Evolutionary conservation across 2,113 vertebrate species (phyloP).

Genomic region (Phylloscopus trochiloides): DNA sequence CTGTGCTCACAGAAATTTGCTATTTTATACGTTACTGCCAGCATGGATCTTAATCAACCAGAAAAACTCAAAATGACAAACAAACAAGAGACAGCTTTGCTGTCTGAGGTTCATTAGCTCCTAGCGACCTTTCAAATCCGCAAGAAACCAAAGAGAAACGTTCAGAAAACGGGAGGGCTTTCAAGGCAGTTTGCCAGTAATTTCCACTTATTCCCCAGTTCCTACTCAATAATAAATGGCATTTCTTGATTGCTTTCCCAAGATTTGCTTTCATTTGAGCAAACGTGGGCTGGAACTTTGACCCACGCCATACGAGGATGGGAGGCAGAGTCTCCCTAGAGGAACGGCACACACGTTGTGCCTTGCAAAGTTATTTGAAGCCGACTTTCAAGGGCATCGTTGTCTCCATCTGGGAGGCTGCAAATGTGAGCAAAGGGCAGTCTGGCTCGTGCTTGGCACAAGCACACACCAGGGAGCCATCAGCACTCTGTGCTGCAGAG

Average conservation of each 20-base stretch:
- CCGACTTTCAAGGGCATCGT: not conserved
- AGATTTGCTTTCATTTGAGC: not conserved
- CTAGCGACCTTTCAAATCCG: conserved; percentile 63
- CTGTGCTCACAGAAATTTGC: conserved; percentile 28
- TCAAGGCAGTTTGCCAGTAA: conserved; percentile 25
- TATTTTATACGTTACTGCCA: conserved; percentile 68
- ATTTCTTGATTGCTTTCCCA: conserved; percentile 23
- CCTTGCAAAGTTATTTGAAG: not conserved
- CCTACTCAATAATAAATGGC: not conserved
- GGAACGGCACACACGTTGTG: not conserved
- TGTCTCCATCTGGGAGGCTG: not conserved
- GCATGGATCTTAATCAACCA: conserved; percentile 76
- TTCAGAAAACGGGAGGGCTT: not conserved
- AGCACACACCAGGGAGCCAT: conserved; percentile 5
- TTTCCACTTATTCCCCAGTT: not conserved
- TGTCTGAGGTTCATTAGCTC: conserved; percentile 77
- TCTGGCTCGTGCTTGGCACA: not conserved
- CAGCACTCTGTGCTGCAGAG: not conserved
- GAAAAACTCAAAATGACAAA: conserved; percentile 79
- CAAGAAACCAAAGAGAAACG: conserved; percentile 30
- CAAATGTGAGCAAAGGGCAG: not conserved
- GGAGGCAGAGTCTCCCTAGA: not conserved
- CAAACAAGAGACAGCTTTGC: conserved; percentile 75
- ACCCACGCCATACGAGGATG: not conserved
- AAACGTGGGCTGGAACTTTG: not conserved